A percentile compares a stretch with the other conserved stretches of the same genome.
Evolutionary conservation across 2,888 invertebrate species (phyloP).

Genomic region (Dynastes maya): DNA sequence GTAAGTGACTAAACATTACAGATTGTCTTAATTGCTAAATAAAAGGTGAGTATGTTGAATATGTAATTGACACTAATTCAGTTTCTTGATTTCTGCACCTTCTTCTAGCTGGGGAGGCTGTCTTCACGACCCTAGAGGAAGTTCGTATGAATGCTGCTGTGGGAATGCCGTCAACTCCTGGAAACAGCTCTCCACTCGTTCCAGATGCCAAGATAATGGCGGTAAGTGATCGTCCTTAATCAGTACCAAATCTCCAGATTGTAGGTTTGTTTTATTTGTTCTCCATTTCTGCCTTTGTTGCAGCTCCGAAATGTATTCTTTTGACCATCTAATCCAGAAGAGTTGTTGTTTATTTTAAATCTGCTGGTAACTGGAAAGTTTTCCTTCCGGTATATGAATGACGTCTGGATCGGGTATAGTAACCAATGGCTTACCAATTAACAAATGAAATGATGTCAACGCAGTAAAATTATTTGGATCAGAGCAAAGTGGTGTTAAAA

Average conservation of each 20-base stretch:
- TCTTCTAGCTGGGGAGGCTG: not conserved
- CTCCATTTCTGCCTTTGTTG: constrained; percentile 51
- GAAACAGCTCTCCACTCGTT: not conserved
- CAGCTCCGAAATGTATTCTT: constrained; percentile 58
- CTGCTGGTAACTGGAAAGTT: constrained; percentile 56
- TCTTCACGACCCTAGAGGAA: no score
- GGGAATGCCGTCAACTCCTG: not conserved
- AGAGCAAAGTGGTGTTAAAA: no score
- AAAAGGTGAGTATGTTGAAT: no score
- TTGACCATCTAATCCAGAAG: constrained; percentile 56
- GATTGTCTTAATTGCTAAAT: no score
- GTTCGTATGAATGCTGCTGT: not conserved
- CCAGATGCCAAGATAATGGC: not conserved
- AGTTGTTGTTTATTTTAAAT: constrained; percentile 55
- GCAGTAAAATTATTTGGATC: no score
- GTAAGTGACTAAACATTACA: no score
- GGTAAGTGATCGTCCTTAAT: not conserved
- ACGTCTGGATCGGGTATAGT: constrained; percentile 59
- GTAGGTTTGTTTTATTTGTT: not conserved
- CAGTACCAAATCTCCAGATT: not conserved
- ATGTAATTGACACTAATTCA: no score
- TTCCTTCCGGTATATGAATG: constrained; percentile 48
- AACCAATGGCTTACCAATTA: constrained; percentile 59
- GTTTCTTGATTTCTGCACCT: not conserved
- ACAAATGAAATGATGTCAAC: not conserved